Evolutionary conservation across 2,113 vertebrate species (phyloP), one percentile per base, ranked within the genome.

Genomic region (Chaetodon trifascialis): DNA sequence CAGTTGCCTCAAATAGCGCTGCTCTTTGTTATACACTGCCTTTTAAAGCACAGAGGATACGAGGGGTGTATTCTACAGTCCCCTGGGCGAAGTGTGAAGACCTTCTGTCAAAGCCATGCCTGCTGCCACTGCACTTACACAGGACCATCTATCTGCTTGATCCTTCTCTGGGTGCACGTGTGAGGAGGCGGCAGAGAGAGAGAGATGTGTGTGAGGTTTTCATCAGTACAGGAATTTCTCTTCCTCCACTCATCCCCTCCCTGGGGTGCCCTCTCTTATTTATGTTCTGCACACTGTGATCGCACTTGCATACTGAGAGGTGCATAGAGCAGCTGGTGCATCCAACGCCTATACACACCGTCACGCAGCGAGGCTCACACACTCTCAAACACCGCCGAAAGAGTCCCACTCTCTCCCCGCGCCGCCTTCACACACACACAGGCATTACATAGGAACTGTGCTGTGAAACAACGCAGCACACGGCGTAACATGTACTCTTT

Each of bases 161-260:
- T 92, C 84, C 55, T n/a, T 30, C 68, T 81, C 86, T 80, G 80
- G 69, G 79, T 47, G 83, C 83, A 80, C 11, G 69, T 69, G 77
- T 62, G 79, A 80, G 73, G 74, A 78, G 76, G 81, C 82, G 17
- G 68, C 69, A 59, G 64, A 58, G 70, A 55, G 64, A 58, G 70
- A 55, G 67, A 74, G 38, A 51, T 55, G 69, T 83, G 86, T 82
- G 75, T 86, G 85, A 88, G 85, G 86, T 90, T 94, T 94, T 92
- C 93, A 94, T 94, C 92, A 92, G 89, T 78, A 89, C 84, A 92
- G 90, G 91, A 92, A 93, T 91, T 92, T 88, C 85, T 93, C 85
- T 83, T 84, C 82, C 76, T 88, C 74, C 68, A 86, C 90, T 94
- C 92, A 88, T 92, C 86, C 84, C 64, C 82, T 93, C 93, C 88